Evolutionary conservation across 2,113 vertebrate genomes (phyloP).

Genomic region (Paracanthobrama guichenoti): DNA sequence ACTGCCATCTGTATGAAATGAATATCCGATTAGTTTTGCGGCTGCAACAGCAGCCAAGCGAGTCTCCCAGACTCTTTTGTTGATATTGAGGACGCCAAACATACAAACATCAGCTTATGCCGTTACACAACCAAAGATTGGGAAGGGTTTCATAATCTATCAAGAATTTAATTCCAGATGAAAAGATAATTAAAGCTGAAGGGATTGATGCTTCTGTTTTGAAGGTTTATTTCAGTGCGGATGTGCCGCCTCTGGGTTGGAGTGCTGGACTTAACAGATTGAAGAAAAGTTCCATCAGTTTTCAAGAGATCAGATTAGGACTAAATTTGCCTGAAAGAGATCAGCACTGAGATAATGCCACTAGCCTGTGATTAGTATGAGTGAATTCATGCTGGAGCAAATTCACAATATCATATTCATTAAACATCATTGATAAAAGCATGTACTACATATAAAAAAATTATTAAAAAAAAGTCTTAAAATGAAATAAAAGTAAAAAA

Average conservation of each 20-base stretch:
- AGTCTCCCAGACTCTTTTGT: conserved; percentile 37
- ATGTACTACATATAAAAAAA: not conserved
- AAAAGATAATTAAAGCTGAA: conserved; percentile 48
- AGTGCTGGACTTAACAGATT: conserved; percentile 26
- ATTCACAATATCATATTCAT: not conserved
- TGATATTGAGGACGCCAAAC: conserved; percentile 51
- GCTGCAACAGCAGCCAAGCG: conserved; percentile 20
- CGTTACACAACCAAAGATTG: conserved; percentile 56
- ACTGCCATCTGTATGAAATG: conserved; percentile 32
- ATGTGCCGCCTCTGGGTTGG: not conserved
- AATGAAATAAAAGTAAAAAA: too few species aligned
- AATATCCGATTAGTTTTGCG: conserved; percentile 49
- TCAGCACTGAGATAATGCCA: not conserved
- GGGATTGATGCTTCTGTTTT: conserved; percentile 39
- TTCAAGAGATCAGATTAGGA: conserved; percentile 47
- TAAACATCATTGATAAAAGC: not conserved
- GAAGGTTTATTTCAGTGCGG: conserved; percentile 1
- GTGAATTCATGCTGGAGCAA: not conserved
- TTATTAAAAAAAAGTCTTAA: too few species aligned
- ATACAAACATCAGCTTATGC: conserved; percentile 61
- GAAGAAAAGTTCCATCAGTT: conserved; percentile 33
- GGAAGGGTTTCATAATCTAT: conserved; percentile 50
- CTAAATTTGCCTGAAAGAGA: conserved; percentile 39
- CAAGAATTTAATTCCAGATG: conserved; percentile 52
- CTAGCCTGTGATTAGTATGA: conserved; percentile 13